These are phyloP conservation scores for Megaptera novaeangliae DNA, from an alignment of 2,113 vertebrate species.

Conservation along the genomic window DNA sequence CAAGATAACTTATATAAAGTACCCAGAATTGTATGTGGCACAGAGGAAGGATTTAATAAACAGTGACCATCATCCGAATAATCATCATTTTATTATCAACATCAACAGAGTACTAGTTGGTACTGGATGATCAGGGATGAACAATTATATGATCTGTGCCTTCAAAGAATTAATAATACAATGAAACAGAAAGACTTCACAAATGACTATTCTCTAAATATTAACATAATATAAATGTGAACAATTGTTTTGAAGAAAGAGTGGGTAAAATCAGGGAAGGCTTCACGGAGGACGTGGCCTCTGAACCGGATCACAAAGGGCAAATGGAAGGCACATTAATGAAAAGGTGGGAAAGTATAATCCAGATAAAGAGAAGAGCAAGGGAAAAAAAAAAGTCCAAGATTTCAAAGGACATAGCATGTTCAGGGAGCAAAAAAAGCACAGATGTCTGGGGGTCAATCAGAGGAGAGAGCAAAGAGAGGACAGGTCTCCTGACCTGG, in stretches of 20 bases:
- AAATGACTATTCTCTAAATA: background rate
- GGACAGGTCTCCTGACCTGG: background rate
- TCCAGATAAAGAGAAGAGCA: background rate
- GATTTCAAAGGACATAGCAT: background rate
- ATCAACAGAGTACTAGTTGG: background rate
- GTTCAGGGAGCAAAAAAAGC: background rate
- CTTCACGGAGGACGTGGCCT: background rate
- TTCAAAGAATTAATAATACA: background rate
- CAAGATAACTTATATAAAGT: background rate
- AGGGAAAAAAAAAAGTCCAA: background rate
- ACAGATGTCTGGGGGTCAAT: too few relatives aligned
- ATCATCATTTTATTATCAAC: background rate
- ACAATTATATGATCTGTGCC: background rate
- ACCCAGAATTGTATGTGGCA: rapidly evolving
- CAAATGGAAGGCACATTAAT: background rate
- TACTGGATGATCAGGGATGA: background rate
- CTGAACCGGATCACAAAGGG: background rate
- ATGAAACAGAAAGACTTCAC: background rate
- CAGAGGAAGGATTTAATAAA: background rate
- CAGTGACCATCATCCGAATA: background rate
- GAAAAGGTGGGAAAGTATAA: background rate
- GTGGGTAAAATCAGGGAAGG: background rate
- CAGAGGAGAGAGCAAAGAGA: rapidly evolving
- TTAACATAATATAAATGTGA: background rate
- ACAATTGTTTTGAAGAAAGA: background rate